phyloP scores from a whole-genome alignment of 2,113 vertebrate species.

The Centropus unirufus region DNA sequence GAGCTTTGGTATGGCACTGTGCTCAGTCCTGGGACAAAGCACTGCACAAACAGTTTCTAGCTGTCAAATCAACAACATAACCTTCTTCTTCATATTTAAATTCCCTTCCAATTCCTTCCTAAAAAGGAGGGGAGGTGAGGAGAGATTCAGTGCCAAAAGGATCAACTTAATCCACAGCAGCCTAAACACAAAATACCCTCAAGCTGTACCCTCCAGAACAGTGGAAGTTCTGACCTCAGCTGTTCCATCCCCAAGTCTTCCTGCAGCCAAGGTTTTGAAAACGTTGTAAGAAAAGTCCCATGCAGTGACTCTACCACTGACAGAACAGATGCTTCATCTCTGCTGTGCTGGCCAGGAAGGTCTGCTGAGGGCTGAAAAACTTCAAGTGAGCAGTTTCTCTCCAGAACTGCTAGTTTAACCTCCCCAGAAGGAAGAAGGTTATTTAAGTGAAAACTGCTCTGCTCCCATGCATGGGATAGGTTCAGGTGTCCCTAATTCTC shows the following conservation, averaged over 20 bases:
- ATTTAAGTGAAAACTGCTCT: neutral
- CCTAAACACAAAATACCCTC: neutral
- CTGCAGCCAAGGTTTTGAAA: neutral
- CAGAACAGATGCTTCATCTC: neutral
- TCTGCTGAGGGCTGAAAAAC: neutral
- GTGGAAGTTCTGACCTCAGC: neutral
- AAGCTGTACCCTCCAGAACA: accelerated
- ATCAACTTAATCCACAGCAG: neutral
- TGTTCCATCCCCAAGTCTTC: neutral
- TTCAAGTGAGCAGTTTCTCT: neutral
- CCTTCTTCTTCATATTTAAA: neutral
- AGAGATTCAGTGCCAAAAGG: neutral
- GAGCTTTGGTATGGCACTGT: accelerated
- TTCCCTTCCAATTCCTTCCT: neutral
- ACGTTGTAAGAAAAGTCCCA: neutral
- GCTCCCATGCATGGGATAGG: neutral
- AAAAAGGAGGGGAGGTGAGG: neutral
- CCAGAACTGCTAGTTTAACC: neutral
- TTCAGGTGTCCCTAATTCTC: neutral
- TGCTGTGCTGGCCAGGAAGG: neutral
- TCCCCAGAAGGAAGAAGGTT: neutral
- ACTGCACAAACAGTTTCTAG: neutral
- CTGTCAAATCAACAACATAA: neutral
- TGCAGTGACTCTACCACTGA: neutral
- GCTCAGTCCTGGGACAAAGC: neutral